These are phyloP conservation scores for Mesorhabditis spiculigera DNA, from an alignment of 2,888 invertebrate genomes.

Conservation along the genomic window DNA sequence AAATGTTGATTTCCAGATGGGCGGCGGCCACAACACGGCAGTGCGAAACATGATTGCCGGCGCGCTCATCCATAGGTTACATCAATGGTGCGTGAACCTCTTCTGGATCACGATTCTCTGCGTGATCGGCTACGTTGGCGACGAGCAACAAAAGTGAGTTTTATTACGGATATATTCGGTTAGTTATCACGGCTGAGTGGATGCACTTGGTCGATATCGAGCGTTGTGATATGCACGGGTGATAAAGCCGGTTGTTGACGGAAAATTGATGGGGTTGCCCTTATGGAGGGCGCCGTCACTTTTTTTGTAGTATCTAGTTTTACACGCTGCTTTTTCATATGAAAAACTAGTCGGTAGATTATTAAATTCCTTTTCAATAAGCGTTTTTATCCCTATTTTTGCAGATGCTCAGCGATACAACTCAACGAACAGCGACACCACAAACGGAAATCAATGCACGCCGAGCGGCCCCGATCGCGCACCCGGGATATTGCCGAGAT, in stretches of 20 bases:
- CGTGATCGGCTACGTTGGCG: constrained; percentile 48
- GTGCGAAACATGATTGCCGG: background rate
- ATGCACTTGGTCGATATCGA: too few species aligned
- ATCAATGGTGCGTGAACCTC: constrained; percentile 50
- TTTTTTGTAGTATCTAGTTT: background rate
- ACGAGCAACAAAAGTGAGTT: constrained; percentile 18
- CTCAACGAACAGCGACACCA: background rate
- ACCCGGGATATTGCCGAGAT: constrained; percentile 24
- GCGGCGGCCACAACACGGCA: background rate
- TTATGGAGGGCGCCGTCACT: background rate
- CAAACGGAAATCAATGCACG: background rate
- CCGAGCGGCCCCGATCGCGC: background rate
- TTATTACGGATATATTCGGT: background rate
- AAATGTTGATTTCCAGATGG: background rate
- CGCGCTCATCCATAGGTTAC: constrained; percentile 17
- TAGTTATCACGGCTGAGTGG: background rate
- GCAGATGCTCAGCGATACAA: constrained; percentile 1
- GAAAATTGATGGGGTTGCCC: too few species aligned
- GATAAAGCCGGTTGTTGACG: too few species aligned
- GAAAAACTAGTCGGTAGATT: too few species aligned
- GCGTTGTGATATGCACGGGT: too few species aligned
- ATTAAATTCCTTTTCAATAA: too few species aligned
- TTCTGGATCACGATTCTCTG: constrained; percentile 54
- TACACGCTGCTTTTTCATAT: background rate
- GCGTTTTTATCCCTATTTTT: too few species aligned